These are phyloP conservation scores for Elephas maximus DNA, from an alignment of 2,113 vertebrate species.

Conservation along the genomic window DNA sequence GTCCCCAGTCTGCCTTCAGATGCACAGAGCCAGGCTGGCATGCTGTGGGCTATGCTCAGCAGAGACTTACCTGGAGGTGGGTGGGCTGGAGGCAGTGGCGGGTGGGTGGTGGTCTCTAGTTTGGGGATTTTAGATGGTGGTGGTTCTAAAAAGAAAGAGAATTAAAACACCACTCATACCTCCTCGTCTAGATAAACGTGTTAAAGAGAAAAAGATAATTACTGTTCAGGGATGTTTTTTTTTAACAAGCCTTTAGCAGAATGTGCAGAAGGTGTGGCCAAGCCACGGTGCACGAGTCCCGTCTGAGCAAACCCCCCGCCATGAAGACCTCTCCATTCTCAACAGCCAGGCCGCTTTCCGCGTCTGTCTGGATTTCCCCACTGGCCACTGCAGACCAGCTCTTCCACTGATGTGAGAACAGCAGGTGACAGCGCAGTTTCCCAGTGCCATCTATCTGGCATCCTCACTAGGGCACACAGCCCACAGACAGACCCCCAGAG, in stretches of 20 bases:
- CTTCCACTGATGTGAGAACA: background rate
- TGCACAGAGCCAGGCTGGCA: background rate
- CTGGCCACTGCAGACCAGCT: background rate
- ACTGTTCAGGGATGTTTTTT: background rate
- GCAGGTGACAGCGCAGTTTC: too few relatives aligned
- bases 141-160: slow-evolving; percentile 91
- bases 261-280: background rate
- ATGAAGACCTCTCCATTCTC: background rate
- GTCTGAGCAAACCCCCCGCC: too few relatives aligned
- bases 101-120: slow-evolving; percentile 95
- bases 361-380: fast-evolving
- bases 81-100: slow-evolving; percentile 94
- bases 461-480: background rate
- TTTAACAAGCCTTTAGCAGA: background rate
- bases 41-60: background rate
- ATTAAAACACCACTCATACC: background rate
- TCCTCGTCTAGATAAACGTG: background rate
- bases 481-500: background rate
- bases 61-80: slow-evolving; percentile 94
- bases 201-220: background rate
- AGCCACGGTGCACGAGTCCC: background rate
- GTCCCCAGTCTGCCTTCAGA: background rate
- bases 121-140: slow-evolving; percentile 96
- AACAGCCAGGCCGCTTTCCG: background rate
- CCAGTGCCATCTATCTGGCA: background rate